These are phyloP conservation scores for Copidosoma floridanum DNA, from an alignment of 1,140 invertebrate species.

Conservation along the genomic window DNA sequence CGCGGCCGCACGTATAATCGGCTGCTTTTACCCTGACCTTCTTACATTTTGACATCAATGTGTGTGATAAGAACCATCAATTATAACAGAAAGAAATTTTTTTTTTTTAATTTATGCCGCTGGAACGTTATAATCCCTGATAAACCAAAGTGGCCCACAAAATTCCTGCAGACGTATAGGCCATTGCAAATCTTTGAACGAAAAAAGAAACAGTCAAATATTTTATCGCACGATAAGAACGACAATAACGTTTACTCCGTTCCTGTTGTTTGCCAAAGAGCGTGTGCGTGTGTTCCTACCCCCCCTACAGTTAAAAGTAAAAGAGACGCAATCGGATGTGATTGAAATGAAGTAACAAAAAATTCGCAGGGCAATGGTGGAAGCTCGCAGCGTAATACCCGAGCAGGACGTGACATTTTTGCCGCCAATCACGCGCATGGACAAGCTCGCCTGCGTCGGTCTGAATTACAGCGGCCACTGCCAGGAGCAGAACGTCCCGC, in stretches of 20 bases:
- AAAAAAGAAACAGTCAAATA: too few species aligned
- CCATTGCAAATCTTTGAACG: slow-evolving; percentile 2
- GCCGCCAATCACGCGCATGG: slow-evolving; percentile 68
- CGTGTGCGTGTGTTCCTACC: too few species aligned
- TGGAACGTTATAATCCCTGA: too few species aligned
- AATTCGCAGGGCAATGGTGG: slow-evolving; percentile 58
- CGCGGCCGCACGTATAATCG: too few species aligned
- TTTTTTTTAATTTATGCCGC: too few species aligned
- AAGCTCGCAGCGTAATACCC: slow-evolving; percentile 56
- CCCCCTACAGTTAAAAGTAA: too few species aligned
- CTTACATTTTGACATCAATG: slow-evolving; percentile 4
- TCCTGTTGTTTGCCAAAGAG: too few species aligned
- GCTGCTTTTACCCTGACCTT: slow-evolving; percentile 7
- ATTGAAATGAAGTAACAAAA: not conserved
- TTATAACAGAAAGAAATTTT: too few species aligned
- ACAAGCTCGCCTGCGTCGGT: slow-evolving; percentile 77
- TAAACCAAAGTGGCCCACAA: not conserved
- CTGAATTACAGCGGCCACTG: slow-evolving; percentile 80
- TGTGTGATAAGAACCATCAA: too few species aligned
- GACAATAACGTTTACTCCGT: too few species aligned
- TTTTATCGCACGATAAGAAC: too few species aligned
- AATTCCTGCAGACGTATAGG: not conserved
- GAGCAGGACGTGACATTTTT: slow-evolving; percentile 60
- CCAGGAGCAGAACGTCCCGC: slow-evolving; percentile 70
- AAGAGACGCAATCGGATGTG: too few species aligned